Evolutionary conservation across 1,140 invertebrate genomes (phyloP), one percentile per base, ranked within the genome.

Genomic region (Drosophila paulistorum): DNA sequence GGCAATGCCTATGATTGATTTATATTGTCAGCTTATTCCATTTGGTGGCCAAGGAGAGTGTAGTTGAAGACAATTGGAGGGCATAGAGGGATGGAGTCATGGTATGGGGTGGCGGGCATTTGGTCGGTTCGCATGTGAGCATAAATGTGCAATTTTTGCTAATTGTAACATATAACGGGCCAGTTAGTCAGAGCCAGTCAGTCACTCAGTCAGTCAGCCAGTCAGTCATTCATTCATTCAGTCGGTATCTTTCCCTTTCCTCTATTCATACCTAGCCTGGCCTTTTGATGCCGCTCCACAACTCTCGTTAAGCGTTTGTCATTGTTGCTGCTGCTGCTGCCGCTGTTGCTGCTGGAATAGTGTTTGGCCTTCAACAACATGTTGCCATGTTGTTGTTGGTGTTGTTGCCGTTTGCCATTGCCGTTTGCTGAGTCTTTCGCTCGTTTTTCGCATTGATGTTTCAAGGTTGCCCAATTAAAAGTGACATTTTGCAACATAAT

Each of bases 111-210:
- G 71, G 76, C 74, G 35, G 37, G 37, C 11, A 11, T 11, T 39
- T 39, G 10, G 37, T 37, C 35, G 57, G 42, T 70, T 51, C 81
- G 72, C 81, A 86, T 89, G 79, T 79, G 84, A 87, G 83, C 83
- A 87, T 87, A 87, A 87, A 87, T 87, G 84, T 87, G 83, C 83
- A 87, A 87, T 87, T 87, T 87, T 87, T 87, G 83, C 83, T 87
- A 87, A 87, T 87, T 87, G 83, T 89, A 87, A 83, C 83, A 87
- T 80, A 87, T 89, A 87, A 86, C 83, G 77, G 84, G 45, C 45
- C 45, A 51, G 45, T 23, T 51, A 10, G 45, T 41, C 59, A 20
- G 26, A 10, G 23, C 20, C 57, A 9, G 37, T 37, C 45, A 7
- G 42, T 14, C 55, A 2, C 41, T 41, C 62, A 33, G 26, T 42